A percentile compares a stretch with the other conserved stretches of the same genome.
phyloP scores from a whole-genome alignment of 2,113 vertebrate genomes.

The Vulpes ferrilata region DNA sequence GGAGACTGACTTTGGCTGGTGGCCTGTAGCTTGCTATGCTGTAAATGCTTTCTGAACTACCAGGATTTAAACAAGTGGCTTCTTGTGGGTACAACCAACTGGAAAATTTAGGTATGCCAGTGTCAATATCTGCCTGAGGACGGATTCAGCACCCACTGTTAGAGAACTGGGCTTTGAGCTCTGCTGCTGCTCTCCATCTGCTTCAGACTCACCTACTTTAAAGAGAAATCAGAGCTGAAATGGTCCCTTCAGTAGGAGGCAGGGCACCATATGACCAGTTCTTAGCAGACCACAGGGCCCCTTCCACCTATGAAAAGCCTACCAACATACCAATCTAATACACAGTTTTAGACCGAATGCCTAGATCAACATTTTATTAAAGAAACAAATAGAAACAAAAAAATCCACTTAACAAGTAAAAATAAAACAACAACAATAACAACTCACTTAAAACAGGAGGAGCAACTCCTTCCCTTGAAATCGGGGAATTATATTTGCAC shows the following conservation, averaged over 20 bases:
- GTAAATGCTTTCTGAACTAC: not conserved
- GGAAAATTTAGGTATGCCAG: not conserved
- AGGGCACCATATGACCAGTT: too few relatives aligned
- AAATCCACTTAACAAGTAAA: not conserved
- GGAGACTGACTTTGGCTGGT: not conserved
- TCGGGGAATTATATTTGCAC: not conserved
- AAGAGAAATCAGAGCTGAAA: not conserved
- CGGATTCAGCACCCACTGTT: not conserved
- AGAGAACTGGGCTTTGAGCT: not conserved
- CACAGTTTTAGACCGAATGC: not conserved
- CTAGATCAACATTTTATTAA: not conserved
- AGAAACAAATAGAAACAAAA: not conserved
- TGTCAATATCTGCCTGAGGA: not conserved
- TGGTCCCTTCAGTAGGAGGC: too few relatives aligned
- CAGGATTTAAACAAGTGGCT: not conserved
- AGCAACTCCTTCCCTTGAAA: slow-evolving; percentile 37
- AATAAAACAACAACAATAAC: not conserved
- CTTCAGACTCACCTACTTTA: not conserved
- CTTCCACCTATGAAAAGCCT: not conserved
- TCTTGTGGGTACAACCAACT: not conserved
- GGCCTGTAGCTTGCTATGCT: not conserved
- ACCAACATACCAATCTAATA: not conserved
- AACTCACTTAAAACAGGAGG: slow-evolving; percentile 51
- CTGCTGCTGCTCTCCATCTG: fast-evolving
- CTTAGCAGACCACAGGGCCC: not conserved